Base-by-base conservation (phyloP, 2,888 invertebrate species). In the Ophion obscuratus region DNA sequence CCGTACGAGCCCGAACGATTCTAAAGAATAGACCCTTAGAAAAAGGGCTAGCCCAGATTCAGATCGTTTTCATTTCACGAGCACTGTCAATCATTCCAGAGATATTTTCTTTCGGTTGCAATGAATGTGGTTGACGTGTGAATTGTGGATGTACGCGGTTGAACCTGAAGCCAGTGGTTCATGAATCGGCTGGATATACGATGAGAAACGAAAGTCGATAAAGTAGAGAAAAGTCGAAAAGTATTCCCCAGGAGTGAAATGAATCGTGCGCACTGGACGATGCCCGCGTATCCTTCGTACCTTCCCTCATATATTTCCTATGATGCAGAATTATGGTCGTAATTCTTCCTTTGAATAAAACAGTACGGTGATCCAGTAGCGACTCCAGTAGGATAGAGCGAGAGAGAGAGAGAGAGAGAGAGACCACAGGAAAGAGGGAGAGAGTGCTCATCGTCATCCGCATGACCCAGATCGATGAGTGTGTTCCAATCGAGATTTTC, bases 391-490 rank as follows among this genome's bases (percentile, higher is more conserved):
- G 31, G 31, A 31, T 31, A 31, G 31, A 31, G 59, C 59, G n/a
- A 40, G 5, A 40, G 59, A 61, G 14, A 62, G 44, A 47, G 20
- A 40, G 5, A 59, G 73, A 31, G 62, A 62, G 47, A 70, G 68
- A 47, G 44, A 59, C 36, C 24, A 20, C 0, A 20, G 24, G 20
- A 24, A 27, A 17, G 24, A 11, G 11, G 2, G 47, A 31, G 70
- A 61, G 44, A 44, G 27, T 24, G 20, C 1, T 20, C 20, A 20
- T 83, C 80, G 83, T 83, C 81, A 77, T 85, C 67, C 73, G 66
- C 77, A 77, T 86, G 85, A 86, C 85, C 85, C 68, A 83, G 80
- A 86, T 86, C 73, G 80, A 86, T 86, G 77, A 76, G 67, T 68
- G 73, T 74, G 76, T 80, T 83, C 57, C 80, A 64, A 83, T 86